phyloP scores from a whole-genome alignment of 92 coral and sea anemone genomes.

The Paragorgia papillata region DNA sequence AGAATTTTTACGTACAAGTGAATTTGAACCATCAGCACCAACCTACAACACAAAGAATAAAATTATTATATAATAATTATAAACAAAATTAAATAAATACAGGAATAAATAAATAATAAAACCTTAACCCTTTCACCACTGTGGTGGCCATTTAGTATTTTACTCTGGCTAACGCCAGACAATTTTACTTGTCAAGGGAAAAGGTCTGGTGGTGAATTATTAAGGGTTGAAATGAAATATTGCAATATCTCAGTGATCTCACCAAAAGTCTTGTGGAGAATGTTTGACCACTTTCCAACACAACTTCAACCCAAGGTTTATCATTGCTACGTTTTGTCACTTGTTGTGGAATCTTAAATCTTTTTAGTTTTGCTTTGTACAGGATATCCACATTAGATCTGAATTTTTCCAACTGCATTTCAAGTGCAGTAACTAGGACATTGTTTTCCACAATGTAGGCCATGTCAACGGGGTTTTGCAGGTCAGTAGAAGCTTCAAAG shows the following conservation, averaged over 20 bases:
- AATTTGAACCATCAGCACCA: constrained; percentile 94
- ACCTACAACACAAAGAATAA: constrained; percentile 46
- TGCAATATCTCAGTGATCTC: too few species aligned
- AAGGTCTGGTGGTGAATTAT: too few species aligned
- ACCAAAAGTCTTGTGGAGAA: constrained; percentile 85
- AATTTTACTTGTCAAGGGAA: too few species aligned
- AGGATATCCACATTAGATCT: constrained; percentile 74
- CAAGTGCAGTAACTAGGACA: constrained; percentile 77
- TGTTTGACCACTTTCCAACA: constrained; percentile 71
- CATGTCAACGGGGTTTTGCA: constrained; percentile 70
- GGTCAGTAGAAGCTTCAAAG: constrained; percentile 73
- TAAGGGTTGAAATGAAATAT: too few species aligned
- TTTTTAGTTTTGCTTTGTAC: constrained; percentile 71
- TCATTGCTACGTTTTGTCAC: constrained; percentile 61
- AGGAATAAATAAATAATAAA: too few species aligned
- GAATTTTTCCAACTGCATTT: constrained; percentile 67
- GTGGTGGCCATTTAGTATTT: too few species aligned
- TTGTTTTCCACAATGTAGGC: constrained; percentile 86
- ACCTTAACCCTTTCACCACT: too few species aligned
- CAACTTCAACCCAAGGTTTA: constrained; percentile 76
- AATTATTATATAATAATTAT: background rate
- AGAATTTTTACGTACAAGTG: constrained; percentile 72
- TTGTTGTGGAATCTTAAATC: constrained; percentile 66
- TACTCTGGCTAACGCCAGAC: too few species aligned
- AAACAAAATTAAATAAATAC: too few species aligned